phyloP scores from a whole-genome alignment of 2,113 vertebrate genomes.

The Misgurnus anguillicaudatus region DNA sequence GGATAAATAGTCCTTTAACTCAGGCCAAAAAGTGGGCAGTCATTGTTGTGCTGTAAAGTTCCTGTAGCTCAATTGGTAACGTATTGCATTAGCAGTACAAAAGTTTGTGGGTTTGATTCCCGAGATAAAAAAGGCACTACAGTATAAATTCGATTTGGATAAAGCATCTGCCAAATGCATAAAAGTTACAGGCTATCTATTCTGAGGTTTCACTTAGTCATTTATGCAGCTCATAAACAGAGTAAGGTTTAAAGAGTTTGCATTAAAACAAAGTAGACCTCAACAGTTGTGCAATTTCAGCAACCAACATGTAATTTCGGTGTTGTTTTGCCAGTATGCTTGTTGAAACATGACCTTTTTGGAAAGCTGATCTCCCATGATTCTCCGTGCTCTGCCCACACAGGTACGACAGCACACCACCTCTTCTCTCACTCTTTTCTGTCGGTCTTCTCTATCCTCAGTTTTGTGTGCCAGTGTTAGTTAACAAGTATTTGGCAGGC shows the following conservation, averaged over 20 bases:
- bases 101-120: too few relatives aligned
- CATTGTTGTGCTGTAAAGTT: too few relatives aligned
- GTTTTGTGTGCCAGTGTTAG: not conserved
- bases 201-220: not conserved
- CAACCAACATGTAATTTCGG: conserved; percentile 2
- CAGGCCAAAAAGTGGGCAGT: too few relatives aligned
- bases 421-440: not conserved
- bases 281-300: not conserved
- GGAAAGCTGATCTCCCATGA: conserved; percentile 32
- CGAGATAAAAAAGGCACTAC: too few relatives aligned
- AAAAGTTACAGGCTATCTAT: too few relatives aligned
- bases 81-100: too few relatives aligned
- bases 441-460: not conserved
- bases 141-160: too few relatives aligned
- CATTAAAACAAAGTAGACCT: not conserved
- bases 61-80: too few relatives aligned
- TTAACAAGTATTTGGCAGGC: not conserved
- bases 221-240: not conserved
- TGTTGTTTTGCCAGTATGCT: conserved; percentile 12
- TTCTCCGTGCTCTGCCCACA: not conserved
- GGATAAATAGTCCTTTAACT: too few relatives aligned
- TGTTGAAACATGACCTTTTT: conserved; percentile 15
- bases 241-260: not conserved
- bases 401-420: not conserved
- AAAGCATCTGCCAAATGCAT: too few relatives aligned